A percentile compares a stretch with the other conserved stretches of the same genome.
Evolutionary conservation across 1,140 invertebrate genomes (phyloP).

Genomic region (Mamestra configurata): DNA sequence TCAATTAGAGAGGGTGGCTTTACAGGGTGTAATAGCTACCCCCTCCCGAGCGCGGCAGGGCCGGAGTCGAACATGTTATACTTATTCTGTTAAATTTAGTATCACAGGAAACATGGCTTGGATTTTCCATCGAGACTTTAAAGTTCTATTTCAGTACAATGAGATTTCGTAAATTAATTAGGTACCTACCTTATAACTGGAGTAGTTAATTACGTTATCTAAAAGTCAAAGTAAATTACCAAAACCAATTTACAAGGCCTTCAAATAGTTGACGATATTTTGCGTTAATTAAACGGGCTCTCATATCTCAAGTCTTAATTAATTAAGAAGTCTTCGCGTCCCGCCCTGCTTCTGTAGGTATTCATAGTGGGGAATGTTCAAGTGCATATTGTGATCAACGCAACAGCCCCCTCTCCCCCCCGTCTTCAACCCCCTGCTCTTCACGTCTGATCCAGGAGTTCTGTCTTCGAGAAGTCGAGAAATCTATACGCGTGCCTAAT

Average conservation of each 20-base stretch:
- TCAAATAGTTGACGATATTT: slow-evolving; percentile 18
- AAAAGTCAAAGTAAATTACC: slow-evolving; percentile 2
- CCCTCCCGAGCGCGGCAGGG: slow-evolving; percentile 69
- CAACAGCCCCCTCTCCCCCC: slow-evolving; percentile 60
- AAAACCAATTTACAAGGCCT: not conserved
- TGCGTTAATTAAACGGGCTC: slow-evolving; percentile 49
- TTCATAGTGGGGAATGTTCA: slow-evolving; percentile 79
- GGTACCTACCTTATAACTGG: too few species aligned
- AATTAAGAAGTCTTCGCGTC: slow-evolving; percentile 70
- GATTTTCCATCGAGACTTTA: not conserved
- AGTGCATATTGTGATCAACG: slow-evolving; percentile 85
- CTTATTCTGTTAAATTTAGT: slow-evolving; percentile 6
- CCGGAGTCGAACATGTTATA: slow-evolving; percentile 63
- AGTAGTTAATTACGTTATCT: not conserved
- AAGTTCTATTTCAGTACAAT: not conserved
- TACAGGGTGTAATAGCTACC: slow-evolving; percentile 80
- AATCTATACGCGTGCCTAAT: slow-evolving; percentile 57
- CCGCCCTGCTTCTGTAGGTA: slow-evolving; percentile 77
- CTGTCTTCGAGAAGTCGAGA: slow-evolving; percentile 74
- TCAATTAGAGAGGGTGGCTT: slow-evolving; percentile 86
- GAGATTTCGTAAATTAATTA: not conserved
- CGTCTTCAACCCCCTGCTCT: slow-evolving; percentile 69
- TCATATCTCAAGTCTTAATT: slow-evolving; percentile 65
- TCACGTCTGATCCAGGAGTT: slow-evolving; percentile 79
- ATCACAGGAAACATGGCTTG: not conserved